These are phyloP conservation scores for Crocidura indochinensis DNA, from an alignment of 2,797 vertebrate species.

Conservation along the genomic window DNA sequence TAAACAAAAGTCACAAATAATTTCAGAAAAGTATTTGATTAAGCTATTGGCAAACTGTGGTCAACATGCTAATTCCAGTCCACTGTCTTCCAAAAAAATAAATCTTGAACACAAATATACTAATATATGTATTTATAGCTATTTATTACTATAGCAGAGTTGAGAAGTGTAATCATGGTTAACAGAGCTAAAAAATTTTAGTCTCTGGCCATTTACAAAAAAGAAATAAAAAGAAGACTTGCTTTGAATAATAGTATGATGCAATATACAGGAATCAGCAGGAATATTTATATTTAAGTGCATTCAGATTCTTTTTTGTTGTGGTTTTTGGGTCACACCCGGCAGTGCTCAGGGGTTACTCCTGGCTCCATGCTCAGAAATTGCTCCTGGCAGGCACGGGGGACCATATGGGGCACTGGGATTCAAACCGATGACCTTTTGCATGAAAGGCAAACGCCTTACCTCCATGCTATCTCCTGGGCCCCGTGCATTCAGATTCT, in stretches of 20 bases:
- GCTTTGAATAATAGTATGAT: not conserved
- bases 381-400: too few species aligned
- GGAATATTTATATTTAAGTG: conserved; percentile 27
- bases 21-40: not conserved
- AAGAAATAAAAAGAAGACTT: not conserved
- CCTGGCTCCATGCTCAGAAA: too few species aligned
- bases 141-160: not conserved
- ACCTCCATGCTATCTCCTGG: too few species aligned
- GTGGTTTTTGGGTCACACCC: too few species aligned
- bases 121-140: conserved; percentile 11
- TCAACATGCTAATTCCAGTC: not conserved
- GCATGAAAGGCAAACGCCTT: too few species aligned
- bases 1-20: conserved; percentile 55
- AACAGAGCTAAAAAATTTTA: conserved; percentile 27
- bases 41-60: too few species aligned
- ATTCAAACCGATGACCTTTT: too few species aligned
- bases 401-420: too few species aligned
- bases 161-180: not conserved
- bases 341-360: too few species aligned
- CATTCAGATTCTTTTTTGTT: not conserved
- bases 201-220: not conserved
- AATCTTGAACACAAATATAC: conserved; percentile 9
- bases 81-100: conserved; percentile 13
- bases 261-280: not conserved
- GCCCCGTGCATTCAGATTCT: not conserved